Evolutionary conservation across 2,113 vertebrate species (phyloP).

Genomic region (Mobula birostris): DNA sequence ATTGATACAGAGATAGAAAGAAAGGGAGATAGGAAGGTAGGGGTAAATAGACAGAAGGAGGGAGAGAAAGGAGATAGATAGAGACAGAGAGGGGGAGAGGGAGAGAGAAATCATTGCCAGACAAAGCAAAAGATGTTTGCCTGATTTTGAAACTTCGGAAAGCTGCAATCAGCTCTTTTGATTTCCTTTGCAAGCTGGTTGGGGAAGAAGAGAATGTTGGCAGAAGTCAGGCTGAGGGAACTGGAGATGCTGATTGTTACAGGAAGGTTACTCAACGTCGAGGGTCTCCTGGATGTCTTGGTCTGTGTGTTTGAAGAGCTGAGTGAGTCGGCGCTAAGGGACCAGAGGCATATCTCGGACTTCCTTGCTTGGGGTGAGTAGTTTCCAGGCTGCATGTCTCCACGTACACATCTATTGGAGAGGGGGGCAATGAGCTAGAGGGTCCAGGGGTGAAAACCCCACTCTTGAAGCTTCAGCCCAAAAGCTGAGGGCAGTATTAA

Average conservation of each 20-base stretch:
- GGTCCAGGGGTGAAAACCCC: neutral
- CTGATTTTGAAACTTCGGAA: neutral
- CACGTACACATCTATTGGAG: neutral
- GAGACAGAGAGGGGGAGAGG: neutral
- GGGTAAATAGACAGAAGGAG: neutral
- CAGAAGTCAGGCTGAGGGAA: constrained; percentile 42
- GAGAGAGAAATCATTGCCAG: neutral
- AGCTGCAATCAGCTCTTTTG: neutral
- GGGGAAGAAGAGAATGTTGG: constrained; percentile 46
- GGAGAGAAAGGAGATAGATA: neutral
- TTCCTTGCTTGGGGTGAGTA: constrained; percentile 79
- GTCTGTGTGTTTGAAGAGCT: constrained; percentile 75
- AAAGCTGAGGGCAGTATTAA: neutral
- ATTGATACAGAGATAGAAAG: neutral
- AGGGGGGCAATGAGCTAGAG: neutral
- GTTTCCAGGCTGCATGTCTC: too few species aligned
- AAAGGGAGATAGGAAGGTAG: too few species aligned
- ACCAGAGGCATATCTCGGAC: constrained; percentile 64
- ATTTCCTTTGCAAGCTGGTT: neutral
- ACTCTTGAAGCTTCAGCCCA: neutral
- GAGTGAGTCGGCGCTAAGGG: constrained; percentile 53
- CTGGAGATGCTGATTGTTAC: constrained; percentile 45
- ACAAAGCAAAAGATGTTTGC: neutral
- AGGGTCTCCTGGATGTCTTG: constrained; percentile 72
- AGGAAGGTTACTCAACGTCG: constrained; percentile 58